These are phyloP conservation scores for Diadema setosum DNA, from an alignment of 35 echinoderm and acorn worm genomes.

Conservation along the genomic window DNA sequence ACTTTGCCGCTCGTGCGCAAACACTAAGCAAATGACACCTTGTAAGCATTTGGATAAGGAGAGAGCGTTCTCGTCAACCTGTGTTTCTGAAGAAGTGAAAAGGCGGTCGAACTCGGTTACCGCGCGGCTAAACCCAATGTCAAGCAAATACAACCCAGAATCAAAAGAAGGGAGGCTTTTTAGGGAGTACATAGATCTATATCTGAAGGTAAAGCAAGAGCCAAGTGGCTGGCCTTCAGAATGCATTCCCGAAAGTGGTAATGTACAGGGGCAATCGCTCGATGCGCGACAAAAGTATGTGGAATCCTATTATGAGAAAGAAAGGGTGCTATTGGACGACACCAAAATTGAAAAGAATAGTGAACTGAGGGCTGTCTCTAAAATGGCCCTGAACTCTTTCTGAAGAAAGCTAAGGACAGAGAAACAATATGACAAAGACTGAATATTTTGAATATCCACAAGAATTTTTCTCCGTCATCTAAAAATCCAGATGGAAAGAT, in stretches of 20 bases:
- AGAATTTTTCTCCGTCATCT: slow-evolving; percentile 22
- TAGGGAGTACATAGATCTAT: slow-evolving; percentile 61
- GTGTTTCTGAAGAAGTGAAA: slow-evolving; percentile 63
- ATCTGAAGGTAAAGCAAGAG: slow-evolving; percentile 55
- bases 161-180: slow-evolving; percentile 47
- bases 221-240: slow-evolving; percentile 35
- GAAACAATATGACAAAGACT: slow-evolving; percentile 35
- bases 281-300: slow-evolving; percentile 24
- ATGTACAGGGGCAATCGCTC: neutral
- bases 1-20: slow-evolving; percentile 22
- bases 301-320: slow-evolving; percentile 15
- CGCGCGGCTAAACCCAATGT: slow-evolving; percentile 31
- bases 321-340: slow-evolving; percentile 51
- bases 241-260: neutral
- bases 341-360: slow-evolving; percentile 36
- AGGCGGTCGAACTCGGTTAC: slow-evolving; percentile 50
- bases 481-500: neutral
- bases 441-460: slow-evolving; percentile 4
- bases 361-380: slow-evolving; percentile 45
- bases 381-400: slow-evolving; percentile 51
- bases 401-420: slow-evolving; percentile 79
- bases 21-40: neutral
- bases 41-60: slow-evolving; percentile 25
- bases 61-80: slow-evolving; percentile 31
- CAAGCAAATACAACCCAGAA: slow-evolving; percentile 4